Evolutionary conservation across 2,113 vertebrate genomes (phyloP).

Genomic region (Campylorhamphus procurvoides): DNA sequence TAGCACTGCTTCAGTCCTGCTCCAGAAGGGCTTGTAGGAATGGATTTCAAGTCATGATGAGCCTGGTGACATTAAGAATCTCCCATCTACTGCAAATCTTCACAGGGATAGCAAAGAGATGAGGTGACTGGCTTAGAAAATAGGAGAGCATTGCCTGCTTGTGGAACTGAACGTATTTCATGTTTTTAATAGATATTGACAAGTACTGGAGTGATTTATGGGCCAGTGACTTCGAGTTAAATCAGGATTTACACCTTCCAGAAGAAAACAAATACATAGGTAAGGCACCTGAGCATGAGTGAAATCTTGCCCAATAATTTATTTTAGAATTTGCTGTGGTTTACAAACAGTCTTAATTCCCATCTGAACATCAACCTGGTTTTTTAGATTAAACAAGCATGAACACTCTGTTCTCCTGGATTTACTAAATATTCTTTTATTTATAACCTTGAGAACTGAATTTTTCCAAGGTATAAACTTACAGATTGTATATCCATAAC

Average conservation of each 20-base stretch:
- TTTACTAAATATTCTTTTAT: not conserved
- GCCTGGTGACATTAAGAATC: not conserved
- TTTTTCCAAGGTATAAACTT: not conserved
- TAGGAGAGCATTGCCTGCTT: not conserved
- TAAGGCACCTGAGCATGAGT: slow-evolving; percentile 37
- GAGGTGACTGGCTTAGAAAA: not conserved
- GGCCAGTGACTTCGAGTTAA: slow-evolving; percentile 84
- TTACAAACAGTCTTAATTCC: not conserved
- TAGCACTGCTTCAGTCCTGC: not conserved
- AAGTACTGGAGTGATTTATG: slow-evolving; percentile 85
- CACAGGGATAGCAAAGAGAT: not conserved
- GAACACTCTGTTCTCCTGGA: not conserved
- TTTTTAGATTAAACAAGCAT: not conserved
- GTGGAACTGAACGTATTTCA: not conserved
- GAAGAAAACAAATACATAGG: slow-evolving; percentile 95
- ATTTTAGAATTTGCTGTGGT: not conserved
- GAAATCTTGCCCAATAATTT: not conserved
- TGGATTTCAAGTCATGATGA: not conserved
- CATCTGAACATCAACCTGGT: not conserved
- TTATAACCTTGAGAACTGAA: not conserved
- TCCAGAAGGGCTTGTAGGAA: not conserved
- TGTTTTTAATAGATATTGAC: slow-evolving; percentile 80
- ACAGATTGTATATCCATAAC: accelerated
- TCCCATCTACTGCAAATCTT: not conserved
- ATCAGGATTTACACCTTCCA: slow-evolving; percentile 88